Evolutionary conservation across 2,113 vertebrate genomes (phyloP).

Genomic region (Cricetomys ansorgei): DNA sequence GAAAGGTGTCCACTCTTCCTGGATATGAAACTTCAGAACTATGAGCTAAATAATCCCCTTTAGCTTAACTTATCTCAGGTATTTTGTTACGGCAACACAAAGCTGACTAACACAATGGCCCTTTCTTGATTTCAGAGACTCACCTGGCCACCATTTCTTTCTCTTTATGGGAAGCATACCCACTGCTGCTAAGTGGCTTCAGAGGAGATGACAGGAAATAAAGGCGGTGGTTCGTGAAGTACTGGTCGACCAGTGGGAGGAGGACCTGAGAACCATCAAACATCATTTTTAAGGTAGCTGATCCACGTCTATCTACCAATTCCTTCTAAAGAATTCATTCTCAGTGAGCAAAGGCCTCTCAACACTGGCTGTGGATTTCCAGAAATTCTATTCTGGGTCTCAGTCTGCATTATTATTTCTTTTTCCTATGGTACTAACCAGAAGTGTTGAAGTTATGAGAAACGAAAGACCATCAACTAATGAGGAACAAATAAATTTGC

Average conservation of each 20-base stretch:
- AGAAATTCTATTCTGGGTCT: not conserved
- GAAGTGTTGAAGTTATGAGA: not conserved
- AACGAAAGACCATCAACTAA: not conserved
- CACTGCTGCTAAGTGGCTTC: slow-evolving; percentile 96
- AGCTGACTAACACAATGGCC: too few relatives aligned
- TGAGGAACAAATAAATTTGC: not conserved
- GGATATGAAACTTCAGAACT: not conserved
- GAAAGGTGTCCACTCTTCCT: not conserved
- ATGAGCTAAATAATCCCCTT: not conserved
- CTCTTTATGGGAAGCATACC: slow-evolving; percentile 98
- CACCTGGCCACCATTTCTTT: slow-evolving; percentile 99
- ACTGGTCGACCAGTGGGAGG: slow-evolving; percentile 97
- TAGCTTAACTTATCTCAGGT: not conserved
- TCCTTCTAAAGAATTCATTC: not conserved
- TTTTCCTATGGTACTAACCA: not conserved
- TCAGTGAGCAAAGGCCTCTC: not conserved
- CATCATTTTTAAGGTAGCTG: slow-evolving; percentile 34
- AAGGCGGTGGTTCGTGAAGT: slow-evolving; percentile 98
- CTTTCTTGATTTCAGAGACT: slow-evolving; percentile 64
- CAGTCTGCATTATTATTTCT: not conserved
- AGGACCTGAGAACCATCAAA: slow-evolving; percentile 91
- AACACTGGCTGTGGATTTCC: not conserved
- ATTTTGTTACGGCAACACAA: not conserved
- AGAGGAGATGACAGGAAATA: slow-evolving; percentile 98
- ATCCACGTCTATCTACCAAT: not conserved